Evolutionary conservation across 1,140 invertebrate species (phyloP), one percentile per base, ranked within the genome.

Genomic region (Fopius arisanus): DNA sequence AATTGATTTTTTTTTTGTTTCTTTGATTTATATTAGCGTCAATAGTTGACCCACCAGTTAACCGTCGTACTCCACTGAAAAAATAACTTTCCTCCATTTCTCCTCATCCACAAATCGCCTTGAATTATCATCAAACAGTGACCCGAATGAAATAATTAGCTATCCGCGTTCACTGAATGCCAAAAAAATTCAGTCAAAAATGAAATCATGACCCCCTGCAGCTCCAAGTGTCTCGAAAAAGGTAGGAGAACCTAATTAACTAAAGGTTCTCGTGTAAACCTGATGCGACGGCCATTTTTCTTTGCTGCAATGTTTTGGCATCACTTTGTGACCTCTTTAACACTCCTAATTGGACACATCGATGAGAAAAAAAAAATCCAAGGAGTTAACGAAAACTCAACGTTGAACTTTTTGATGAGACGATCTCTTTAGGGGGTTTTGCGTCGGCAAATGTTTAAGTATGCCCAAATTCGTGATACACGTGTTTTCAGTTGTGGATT

Each of bases 261-360:
- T n/a, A 48, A 14, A 48, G 40, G 9, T 43, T 4, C 40, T 31
- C 7, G 29, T 4, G 29, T 7, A 31, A 31, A 31, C 29, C 29
- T 12, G 33, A 37, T 1, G 33, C 43, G 43, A 16, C 54, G 23
- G 16, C 54, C 19, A 26, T 19, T 14, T 26, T 59, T 14, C 21
- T 59, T 23, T 23, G 3, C 26, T 26, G 7, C 33, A 37, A 37
- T 37, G 33, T 37, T 37, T 37, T 37, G 33, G 33, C 33, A 37
- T 37, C 54, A 48, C 43, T 48, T 28, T 59, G 21, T 59, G 62
- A 62, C 51, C 41, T 12, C 69, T 26, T 37, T 43, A 14, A 54
- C 28, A 12, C 69, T 37, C 69, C 29, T 70, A 48, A 70, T 37
- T 37, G 51, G 51, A 51, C 48, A 28, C 43, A 70, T 54, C 33